A percentile compares a stretch with the other conserved stretches of the same genome.
Evolutionary conservation across 2,797 vertebrate genomes (phyloP).

Genomic region (Arctocebus calabarensis): DNA sequence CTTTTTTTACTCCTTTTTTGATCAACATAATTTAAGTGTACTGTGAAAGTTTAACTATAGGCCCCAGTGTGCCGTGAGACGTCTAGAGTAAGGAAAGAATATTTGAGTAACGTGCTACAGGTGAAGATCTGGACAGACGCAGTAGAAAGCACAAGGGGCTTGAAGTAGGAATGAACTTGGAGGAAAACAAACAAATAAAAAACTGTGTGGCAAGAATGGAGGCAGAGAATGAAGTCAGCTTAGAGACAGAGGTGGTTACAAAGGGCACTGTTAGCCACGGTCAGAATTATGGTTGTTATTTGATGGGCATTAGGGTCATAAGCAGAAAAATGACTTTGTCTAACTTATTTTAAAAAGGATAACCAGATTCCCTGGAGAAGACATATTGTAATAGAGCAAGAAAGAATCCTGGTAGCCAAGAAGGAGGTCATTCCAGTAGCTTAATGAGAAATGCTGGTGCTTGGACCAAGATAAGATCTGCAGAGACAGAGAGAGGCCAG

Average conservation of each 20-base stretch:
- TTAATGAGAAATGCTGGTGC: background rate
- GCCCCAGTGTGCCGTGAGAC: no score
- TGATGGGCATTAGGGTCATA: constrained; percentile 1
- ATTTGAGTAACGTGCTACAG: background rate
- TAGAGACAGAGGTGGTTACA: background rate
- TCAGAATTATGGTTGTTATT: background rate
- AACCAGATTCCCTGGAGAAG: background rate
- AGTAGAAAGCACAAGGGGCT: background rate
- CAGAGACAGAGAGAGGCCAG: background rate
- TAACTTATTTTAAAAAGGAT: background rate
- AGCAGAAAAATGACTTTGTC: background rate
- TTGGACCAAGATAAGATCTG: background rate
- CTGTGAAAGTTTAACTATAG: no score
- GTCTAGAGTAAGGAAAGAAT: background rate
- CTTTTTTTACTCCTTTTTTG: no score
- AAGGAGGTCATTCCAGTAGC: background rate
- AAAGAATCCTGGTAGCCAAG: background rate
- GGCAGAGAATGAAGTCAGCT: background rate
- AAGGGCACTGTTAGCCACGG: background rate
- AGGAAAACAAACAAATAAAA: background rate
- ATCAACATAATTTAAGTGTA: no score
- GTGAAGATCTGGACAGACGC: constrained; percentile 14
- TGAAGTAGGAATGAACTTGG: background rate
- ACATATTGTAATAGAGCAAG: background rate
- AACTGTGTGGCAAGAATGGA: background rate